Evolutionary conservation across 2,113 vertebrate genomes (phyloP), one percentile per base, ranked within the genome.

Genomic region (Beaufortia kweichowensis): DNA sequence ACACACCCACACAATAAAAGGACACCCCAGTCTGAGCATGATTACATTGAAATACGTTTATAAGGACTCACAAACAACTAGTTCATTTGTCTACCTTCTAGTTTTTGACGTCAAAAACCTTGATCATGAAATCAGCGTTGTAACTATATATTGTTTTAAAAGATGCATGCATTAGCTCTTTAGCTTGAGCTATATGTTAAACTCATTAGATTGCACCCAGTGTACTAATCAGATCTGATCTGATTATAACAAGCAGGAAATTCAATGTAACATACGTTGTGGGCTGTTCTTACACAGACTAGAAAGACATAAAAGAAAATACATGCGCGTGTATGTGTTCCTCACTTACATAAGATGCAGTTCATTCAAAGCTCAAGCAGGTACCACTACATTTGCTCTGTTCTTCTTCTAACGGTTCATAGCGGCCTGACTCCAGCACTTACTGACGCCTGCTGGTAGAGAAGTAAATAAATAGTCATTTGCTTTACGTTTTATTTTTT

Each of bases 291-390:
- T 19, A n/a, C 15, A 39, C 1, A 46, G 15, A 7, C 19, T 2
- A 53, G 2, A 21, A 53, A 2, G 6, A 53, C n/a, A 8, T 21
- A 21, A 53, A 8, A 7, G 9, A 0, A 53, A n/a, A 53, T 1
- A 9, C 28, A 21, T 4, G 3, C 9, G 46, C n/a, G 4, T 21
- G 15, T 17, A 12, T 31, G 17, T 10, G 62, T 24, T 65, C 33
- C 28, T 64, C 41, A 72, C 81, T 79, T 66, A 82, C 77, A 79
- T 82, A 57, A 67, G 10, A 23, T 33, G 26, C 65, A 67, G 61
- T 72, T 79, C 81, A 79, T 82, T 79, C 66, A 69, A 57, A 46
- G 28, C 31, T 56, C 24, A 31, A 29, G 48, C 59, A 69, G 35
- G 19, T 12, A 78, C 10, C 69, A 63, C 6, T 12, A 75, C 53